Percentiles rank a stretch among this genome's conserved stretches.
Evolutionary conservation across 2,888 invertebrate species (phyloP).

Genomic region (Callinectes sapidus): DNA sequence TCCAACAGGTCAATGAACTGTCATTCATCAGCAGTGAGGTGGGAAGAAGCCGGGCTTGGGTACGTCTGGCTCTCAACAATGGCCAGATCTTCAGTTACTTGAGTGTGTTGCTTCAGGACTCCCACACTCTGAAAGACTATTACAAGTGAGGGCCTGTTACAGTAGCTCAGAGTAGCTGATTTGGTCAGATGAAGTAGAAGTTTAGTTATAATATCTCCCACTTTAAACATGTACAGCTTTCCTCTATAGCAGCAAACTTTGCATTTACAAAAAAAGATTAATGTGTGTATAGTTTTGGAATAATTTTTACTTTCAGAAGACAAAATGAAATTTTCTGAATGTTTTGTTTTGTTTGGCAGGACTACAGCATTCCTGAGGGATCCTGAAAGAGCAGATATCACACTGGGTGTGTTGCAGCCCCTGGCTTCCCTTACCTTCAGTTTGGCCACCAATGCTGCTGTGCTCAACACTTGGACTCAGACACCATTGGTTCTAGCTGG

Average conservation of each 20-base stretch:
- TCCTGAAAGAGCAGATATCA: slow-evolving; percentile 86
- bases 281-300: too few species aligned
- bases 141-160: slow-evolving; percentile 79
- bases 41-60: slow-evolving; percentile 94
- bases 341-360: slow-evolving; percentile 37
- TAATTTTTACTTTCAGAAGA: neutral
- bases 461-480: slow-evolving; percentile 92
- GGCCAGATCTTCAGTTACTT: slow-evolving; percentile 91
- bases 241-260: too few species aligned
- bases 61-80: slow-evolving; percentile 91
- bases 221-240: too few species aligned
- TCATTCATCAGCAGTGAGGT: slow-evolving; percentile 91
- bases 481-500: slow-evolving; percentile 89
- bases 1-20: slow-evolving; percentile 81
- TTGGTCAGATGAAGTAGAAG: too few species aligned
- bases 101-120: slow-evolving; percentile 86
- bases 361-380: slow-evolving; percentile 86
- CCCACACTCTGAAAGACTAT: slow-evolving; percentile 86
- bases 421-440: slow-evolving; percentile 83
- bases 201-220: too few species aligned
- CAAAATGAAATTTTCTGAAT: neutral
- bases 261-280: too few species aligned
- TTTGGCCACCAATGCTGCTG: slow-evolving; percentile 88
- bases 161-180: too few species aligned
- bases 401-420: slow-evolving; percentile 85